Evolutionary conservation across 2,113 vertebrate species (phyloP).

Genomic region (human (Homo sapiens)): GRCh38 chr7:69893501-69894000

Average conservation of each 20-base stretch:
- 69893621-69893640: not conserved
- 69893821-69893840: constrained; percentile 53
- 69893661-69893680: constrained; percentile 48
- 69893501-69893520: not conserved
- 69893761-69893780: constrained; percentile 69
- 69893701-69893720: constrained; percentile 75
- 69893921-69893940: constrained; percentile 63
- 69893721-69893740: constrained; percentile 60
- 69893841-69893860: constrained; percentile 61
- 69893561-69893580: constrained; percentile 60
- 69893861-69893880: constrained; percentile 59
- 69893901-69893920: constrained; percentile 40
- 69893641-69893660: constrained; percentile 49
- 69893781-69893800: constrained; percentile 59
- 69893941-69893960: constrained; percentile 54
- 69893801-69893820: constrained; percentile 6
- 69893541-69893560: constrained; percentile 22
- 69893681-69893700: constrained; percentile 65
- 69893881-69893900: constrained; percentile 47
- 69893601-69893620: not conserved
- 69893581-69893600: constrained; percentile 41
- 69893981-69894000: constrained; percentile 47
- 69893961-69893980: not conserved
- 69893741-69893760: constrained; percentile 64
- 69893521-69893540: not conserved